phyloP scores from a whole-genome alignment of 92 coral and sea anemone species.

The Epizoanthus ramosus region DNA sequence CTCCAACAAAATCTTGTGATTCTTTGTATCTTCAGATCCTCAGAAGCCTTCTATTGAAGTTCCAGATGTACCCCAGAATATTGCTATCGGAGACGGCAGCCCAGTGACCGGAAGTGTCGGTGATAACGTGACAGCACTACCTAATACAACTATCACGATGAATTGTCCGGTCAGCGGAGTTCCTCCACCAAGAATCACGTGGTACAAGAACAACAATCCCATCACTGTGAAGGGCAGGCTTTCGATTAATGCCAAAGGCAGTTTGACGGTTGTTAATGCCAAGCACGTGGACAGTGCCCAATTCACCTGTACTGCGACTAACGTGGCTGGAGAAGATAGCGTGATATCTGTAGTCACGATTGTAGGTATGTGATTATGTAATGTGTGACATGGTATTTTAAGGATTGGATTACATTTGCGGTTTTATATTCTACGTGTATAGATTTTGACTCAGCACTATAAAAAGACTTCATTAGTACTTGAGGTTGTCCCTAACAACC shows the following conservation, averaged over 20 bases:
- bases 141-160: slow-evolving; percentile 21
- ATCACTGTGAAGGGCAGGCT: slow-evolving; percentile 1
- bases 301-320: slow-evolving; percentile 16
- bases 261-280: slow-evolving; percentile 10
- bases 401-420: no score
- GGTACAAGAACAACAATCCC: slow-evolving; percentile 35
- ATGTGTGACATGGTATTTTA: no score
- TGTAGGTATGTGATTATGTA: slow-evolving; percentile 12
- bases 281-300: slow-evolving; percentile 21
- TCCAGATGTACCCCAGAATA: slow-evolving; percentile 10
- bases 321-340: slow-evolving; percentile 20
- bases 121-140: slow-evolving; percentile 20
- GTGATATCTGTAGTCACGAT: slow-evolving; percentile 20
- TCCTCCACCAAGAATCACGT: slow-evolving; percentile 46
- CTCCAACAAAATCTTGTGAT: neutral
- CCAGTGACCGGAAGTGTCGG: slow-evolving; percentile 13
- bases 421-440: no score
- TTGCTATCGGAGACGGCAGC: slow-evolving; percentile 16
- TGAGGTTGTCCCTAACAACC: no score
- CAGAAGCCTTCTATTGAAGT: neutral
- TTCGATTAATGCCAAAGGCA: slow-evolving; percentile 23
- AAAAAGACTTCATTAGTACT: no score
- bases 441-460: neutral
- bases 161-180: slow-evolving; percentile 41
- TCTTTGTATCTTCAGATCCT: slow-evolving; percentile 9